Conservation (phyloP, 2,797 vertebrate genomes). For the Euphonia xanthogaster region DNA sequence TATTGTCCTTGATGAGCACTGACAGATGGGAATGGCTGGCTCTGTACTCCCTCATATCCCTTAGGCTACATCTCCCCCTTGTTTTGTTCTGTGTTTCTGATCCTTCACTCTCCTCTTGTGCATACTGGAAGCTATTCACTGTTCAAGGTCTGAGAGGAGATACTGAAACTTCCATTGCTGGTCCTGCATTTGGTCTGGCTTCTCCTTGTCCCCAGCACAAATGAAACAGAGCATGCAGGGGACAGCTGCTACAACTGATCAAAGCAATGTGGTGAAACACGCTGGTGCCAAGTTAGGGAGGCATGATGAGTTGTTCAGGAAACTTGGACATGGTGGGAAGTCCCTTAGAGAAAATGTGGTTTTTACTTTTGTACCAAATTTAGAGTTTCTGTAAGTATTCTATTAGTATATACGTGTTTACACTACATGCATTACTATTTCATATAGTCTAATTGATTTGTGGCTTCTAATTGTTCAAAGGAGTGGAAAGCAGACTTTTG, state of each 20-base stretch:
- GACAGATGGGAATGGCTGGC: constrained; percentile 7
- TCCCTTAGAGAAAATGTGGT: background rate
- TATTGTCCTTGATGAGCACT: background rate
- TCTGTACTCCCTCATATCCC: background rate
- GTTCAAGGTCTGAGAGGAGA: background rate
- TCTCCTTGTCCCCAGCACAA: constrained; percentile 3
- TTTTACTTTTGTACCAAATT: background rate
- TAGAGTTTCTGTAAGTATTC: background rate
- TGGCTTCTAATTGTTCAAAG: background rate
- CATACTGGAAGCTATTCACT: background rate
- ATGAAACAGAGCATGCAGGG: constrained; percentile 44
- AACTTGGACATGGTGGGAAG: background rate
- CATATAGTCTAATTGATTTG: background rate
- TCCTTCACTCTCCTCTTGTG: background rate
- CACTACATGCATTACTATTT: background rate
- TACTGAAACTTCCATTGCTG: background rate
- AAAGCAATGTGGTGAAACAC: background rate
- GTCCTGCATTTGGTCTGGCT: background rate
- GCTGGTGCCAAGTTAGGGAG: background rate
- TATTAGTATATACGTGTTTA: background rate
- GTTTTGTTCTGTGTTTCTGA: background rate
- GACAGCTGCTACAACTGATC: constrained; percentile 11
- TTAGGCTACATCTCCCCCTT: background rate
- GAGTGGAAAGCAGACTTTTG: background rate
- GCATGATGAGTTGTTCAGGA: background rate